Percentiles rank a stretch among this genome's conserved stretches.
These are phyloP conservation scores for Amia ocellicauda DNA, from an alignment of 2,113 vertebrate species.

Conservation along the genomic window DNA sequence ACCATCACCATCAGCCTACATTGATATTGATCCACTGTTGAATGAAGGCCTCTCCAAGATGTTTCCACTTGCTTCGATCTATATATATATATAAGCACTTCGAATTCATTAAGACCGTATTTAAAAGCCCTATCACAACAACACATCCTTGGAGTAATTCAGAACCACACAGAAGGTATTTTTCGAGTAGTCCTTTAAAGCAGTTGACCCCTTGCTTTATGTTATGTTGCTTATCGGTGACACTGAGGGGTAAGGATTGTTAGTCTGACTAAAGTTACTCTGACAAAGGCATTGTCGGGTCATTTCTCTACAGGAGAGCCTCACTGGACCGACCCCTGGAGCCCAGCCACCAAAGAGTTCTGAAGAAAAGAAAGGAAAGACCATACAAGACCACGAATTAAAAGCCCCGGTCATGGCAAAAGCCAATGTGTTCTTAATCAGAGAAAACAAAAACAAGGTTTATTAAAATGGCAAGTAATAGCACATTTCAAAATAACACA, in stretches of 20 bases:
- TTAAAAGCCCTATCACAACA: no score
- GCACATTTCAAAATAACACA: slow-evolving; percentile 68
- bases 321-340: slow-evolving; percentile 69
- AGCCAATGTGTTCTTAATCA: slow-evolving; percentile 97
- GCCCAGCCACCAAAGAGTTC: slow-evolving; percentile 83
- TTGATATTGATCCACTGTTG: no score
- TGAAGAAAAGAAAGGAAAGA: slow-evolving; percentile 85
- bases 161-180: not conserved
- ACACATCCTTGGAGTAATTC: not conserved
- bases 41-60: no score
- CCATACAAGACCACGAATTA: slow-evolving; percentile 77
- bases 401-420: slow-evolving; percentile 77
- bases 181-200: not conserved
- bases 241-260: slow-evolving; percentile 63
- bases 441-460: slow-evolving; percentile 92
- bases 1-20: no score
- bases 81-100: no score
- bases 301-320: slow-evolving; percentile 81
- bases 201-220: slow-evolving; percentile 29
- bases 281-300: slow-evolving; percentile 78
- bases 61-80: no score
- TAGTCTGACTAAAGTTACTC: slow-evolving; percentile 80
- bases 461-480: slow-evolving; percentile 83
- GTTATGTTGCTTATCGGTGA: slow-evolving; percentile 75
- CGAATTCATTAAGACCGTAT: no score